Conservation (phyloP, 2,113 vertebrate genomes). For the Lathamus discolor region DNA sequence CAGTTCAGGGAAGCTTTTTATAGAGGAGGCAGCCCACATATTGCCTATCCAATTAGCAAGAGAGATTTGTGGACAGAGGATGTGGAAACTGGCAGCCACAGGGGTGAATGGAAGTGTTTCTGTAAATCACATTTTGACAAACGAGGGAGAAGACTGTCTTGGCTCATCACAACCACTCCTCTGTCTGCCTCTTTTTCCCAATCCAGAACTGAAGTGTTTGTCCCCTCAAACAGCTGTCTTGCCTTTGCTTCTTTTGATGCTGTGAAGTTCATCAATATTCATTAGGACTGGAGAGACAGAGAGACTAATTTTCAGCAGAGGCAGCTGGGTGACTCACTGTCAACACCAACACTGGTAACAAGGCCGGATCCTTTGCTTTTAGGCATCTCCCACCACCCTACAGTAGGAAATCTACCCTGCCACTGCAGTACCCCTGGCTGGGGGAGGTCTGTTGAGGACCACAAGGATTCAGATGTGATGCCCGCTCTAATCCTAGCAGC, state of each 20-base stretch:
- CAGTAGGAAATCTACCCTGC: neutral
- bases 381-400: neutral
- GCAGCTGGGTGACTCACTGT: neutral
- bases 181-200: neutral
- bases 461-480: neutral
- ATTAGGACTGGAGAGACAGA: neutral
- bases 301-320: neutral
- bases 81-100: constrained; percentile 26
- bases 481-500: neutral
- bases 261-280: constrained; percentile 53
- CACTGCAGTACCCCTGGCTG: neutral
- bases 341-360: neutral
- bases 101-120: constrained; percentile 4
- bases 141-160: neutral
- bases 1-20: constrained; percentile 54
- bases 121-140: constrained; percentile 51
- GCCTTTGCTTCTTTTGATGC: constrained; percentile 18
- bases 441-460: neutral
- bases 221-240: constrained; percentile 49
- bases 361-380: neutral
- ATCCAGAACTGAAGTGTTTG: constrained; percentile 11
- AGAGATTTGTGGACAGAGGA: constrained; percentile 53
- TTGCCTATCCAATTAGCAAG: constrained; percentile 54
- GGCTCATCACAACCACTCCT: neutral
- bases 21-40: constrained; percentile 53